Conservation (phyloP, 2,888 invertebrate species). For the Scaptomyza caliginosa region DNA sequence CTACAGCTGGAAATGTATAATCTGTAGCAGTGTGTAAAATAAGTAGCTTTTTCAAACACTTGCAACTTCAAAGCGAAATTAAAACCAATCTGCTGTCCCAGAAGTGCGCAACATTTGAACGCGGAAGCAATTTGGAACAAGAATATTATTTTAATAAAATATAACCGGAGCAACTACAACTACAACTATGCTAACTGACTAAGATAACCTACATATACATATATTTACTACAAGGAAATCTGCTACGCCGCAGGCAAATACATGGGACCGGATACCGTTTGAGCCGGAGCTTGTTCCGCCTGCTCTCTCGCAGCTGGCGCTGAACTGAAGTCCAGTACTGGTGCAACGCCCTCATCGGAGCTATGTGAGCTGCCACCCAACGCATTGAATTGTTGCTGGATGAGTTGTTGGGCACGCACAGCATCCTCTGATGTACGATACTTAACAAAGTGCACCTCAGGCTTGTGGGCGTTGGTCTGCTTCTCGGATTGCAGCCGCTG, state of each 20-base stretch:
- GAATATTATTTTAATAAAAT: slow-evolving; percentile 40
- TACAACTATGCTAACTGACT: slow-evolving; percentile 31
- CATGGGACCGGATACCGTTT: slow-evolving; percentile 20
- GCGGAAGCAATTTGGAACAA: slow-evolving; percentile 16
- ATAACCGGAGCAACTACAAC: slow-evolving; percentile 12
- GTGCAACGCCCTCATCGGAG: slow-evolving; percentile 77
- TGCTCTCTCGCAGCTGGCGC: slow-evolving; percentile 14
- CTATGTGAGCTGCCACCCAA: slow-evolving; percentile 73
- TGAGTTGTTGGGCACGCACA: slow-evolving; percentile 75
- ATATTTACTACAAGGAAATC: neutral
- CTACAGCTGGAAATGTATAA: neutral
- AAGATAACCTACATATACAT: slow-evolving; percentile 13
- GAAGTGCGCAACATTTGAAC: neutral
- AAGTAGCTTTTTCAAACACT: neutral
- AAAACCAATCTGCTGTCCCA: neutral
- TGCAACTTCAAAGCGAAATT: slow-evolving; percentile 30
- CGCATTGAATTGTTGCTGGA: slow-evolving; percentile 77
- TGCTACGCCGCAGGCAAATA: slow-evolving; percentile 59
- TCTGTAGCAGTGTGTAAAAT: neutral
- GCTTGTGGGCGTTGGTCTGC: slow-evolving; percentile 63
- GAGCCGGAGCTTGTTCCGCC: neutral
- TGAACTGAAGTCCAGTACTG: slow-evolving; percentile 73
- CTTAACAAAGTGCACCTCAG: slow-evolving; percentile 80
- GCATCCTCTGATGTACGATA: slow-evolving; percentile 81
- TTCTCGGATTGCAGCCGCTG: slow-evolving; percentile 66